Conservation (phyloP, 2,797 vertebrate species). For the Coracias cyanogaster region DNA sequence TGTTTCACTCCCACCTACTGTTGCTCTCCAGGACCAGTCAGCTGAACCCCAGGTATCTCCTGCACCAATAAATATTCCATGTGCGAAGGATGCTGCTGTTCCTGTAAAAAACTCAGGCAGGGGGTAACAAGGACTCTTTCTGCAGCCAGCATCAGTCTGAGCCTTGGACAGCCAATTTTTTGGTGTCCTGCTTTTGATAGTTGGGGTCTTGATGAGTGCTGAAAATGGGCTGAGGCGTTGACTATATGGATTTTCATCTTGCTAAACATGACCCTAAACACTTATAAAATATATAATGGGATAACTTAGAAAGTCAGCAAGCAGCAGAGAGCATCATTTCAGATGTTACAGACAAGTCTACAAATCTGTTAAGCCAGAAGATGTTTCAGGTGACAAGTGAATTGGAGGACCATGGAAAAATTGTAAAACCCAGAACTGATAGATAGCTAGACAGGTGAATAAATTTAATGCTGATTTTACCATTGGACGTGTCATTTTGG, state of each 20-base stretch:
- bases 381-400: background rate
- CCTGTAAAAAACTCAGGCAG: background rate
- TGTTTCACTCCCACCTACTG: background rate
- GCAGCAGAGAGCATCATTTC: background rate
- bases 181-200: background rate
- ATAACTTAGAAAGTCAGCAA: background rate
- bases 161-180: background rate
- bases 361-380: background rate
- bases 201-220: background rate
- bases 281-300: background rate
- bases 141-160: background rate
- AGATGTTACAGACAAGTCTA: background rate
- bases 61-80: accelerated
- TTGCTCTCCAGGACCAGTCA: background rate
- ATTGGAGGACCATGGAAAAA: background rate
- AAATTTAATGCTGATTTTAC: background rate
- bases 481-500: background rate
- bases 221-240: background rate
- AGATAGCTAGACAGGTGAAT: background rate
- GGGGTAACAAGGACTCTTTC: background rate
- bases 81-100: background rate
- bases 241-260: background rate
- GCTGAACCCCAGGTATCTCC: background rate
- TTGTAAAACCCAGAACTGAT: background rate
- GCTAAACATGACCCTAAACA: background rate